Conservation (phyloP, 1,140 invertebrate genomes). For the Chrysomallon squamiferum region DNA sequence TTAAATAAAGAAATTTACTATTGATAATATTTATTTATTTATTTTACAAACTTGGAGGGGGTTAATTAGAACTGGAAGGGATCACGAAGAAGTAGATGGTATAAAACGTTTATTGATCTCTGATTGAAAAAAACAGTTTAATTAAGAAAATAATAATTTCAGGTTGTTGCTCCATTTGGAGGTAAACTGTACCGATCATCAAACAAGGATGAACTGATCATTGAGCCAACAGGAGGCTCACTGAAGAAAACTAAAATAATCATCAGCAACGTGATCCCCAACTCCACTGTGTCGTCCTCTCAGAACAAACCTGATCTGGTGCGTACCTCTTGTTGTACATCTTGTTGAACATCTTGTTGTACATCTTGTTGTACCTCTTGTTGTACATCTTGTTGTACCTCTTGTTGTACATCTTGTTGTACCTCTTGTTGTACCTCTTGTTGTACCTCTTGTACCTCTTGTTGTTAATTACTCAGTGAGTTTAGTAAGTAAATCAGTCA, state of each 20-base stretch:
- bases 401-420: background rate
- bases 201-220: constrained; percentile 22
- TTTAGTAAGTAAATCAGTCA: background rate
- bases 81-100: too few relatives aligned
- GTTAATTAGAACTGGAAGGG: too few relatives aligned
- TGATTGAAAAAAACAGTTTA: too few relatives aligned
- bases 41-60: too few relatives aligned
- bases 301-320: too few relatives aligned
- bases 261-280: constrained; percentile 31
- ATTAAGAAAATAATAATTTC: too few relatives aligned
- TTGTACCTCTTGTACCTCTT: background rate
- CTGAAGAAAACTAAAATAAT: constrained; percentile 13
- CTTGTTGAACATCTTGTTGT: background rate
- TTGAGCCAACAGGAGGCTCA: constrained; percentile 24
- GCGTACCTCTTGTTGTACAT: background rate
- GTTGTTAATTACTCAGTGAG: background rate
- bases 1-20: too few relatives aligned
- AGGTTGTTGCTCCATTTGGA: constrained; percentile 34
- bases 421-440: background rate
- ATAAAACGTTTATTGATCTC: too few relatives aligned
- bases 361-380: background rate
- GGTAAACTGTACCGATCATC: constrained; percentile 20
- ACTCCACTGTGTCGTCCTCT: constrained; percentile 18
- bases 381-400: background rate
- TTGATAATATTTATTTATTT: too few relatives aligned